phyloP scores from a whole-genome alignment of 1,140 invertebrate genomes.

The Caenorhabditis inopinata region DNA sequence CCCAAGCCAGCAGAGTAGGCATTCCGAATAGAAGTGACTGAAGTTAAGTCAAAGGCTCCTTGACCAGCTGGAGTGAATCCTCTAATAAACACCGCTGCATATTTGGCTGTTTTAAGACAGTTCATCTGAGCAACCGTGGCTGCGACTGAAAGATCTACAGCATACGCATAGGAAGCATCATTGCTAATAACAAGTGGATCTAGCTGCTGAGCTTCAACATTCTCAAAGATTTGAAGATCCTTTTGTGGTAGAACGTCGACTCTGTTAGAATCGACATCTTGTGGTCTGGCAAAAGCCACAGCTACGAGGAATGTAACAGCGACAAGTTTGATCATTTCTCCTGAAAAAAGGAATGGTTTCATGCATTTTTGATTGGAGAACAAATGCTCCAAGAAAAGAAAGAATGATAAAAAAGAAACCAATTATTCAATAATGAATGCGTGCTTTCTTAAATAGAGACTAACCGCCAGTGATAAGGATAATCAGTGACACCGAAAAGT shows the following conservation, averaged over 20 bases:
- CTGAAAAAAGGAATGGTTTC: not conserved
- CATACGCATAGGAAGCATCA: not conserved
- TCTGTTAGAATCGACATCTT: constrained; percentile 17
- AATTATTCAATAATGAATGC: constrained; percentile 23
- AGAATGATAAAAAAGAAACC: constrained; percentile 14
- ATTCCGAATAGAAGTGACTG: constrained; percentile 18
- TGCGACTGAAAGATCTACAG: not conserved
- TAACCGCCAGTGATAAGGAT: constrained; percentile 4
- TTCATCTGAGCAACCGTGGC: not conserved
- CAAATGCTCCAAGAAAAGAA: not conserved
- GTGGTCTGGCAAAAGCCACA: constrained; percentile 8
- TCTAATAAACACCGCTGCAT: constrained; percentile 19
- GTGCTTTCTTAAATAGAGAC: constrained; percentile 3
- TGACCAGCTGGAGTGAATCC: constrained; percentile 29
- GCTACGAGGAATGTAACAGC: not conserved
- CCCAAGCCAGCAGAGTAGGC: constrained; percentile 41
- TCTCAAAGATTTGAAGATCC: not conserved
- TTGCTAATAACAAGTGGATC: not conserved
- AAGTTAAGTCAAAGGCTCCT: constrained; percentile 23
- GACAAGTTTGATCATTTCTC: constrained; percentile 10
- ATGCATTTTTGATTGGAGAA: not conserved
- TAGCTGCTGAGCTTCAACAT: not conserved
- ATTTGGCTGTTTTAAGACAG: constrained; percentile 9
- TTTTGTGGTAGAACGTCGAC: not conserved
- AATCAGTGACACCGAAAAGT: constrained; percentile 19